Conservation (phyloP, 2,888 invertebrate genomes). For the Hypolimnas misippus region DNA sequence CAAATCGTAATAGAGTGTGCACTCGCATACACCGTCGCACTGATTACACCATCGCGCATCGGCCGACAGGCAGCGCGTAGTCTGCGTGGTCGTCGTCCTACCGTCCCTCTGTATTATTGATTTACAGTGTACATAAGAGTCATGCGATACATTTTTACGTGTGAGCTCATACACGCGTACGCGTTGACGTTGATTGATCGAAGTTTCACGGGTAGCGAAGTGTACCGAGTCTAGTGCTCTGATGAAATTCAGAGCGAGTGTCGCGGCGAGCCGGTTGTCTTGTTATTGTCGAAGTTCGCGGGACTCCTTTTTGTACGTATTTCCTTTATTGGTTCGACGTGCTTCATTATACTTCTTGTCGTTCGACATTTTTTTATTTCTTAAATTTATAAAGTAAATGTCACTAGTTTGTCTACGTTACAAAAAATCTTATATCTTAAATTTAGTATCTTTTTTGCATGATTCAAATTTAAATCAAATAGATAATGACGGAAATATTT, state of each 20-base stretch:
- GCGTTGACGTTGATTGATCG: slow-evolving; percentile 28
- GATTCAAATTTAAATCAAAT: too few relatives aligned
- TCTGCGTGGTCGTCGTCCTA: too few relatives aligned
- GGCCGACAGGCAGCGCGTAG: too few relatives aligned
- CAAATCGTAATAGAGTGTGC: too few relatives aligned
- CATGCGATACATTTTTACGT: slow-evolving; percentile 21
- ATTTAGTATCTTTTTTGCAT: neutral
- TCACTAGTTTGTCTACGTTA: too few relatives aligned
- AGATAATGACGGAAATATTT: too few relatives aligned
- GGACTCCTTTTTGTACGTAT: neutral
- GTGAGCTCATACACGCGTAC: slow-evolving; percentile 17
- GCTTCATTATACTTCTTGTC: neutral
- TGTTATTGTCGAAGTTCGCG: neutral
- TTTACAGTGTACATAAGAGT: slow-evolving; percentile 6
- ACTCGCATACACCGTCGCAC: too few relatives aligned
- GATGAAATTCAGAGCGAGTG: too few relatives aligned
- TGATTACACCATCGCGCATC: too few relatives aligned
- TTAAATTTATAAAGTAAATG: too few relatives aligned
- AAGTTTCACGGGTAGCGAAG: slow-evolving; percentile 16
- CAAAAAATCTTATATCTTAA: too few relatives aligned
- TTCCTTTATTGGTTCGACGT: neutral
- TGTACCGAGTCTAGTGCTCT: slow-evolving; percentile 1
- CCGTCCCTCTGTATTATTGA: too few relatives aligned
- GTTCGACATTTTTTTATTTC: neutral
- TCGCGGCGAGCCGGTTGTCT: slow-evolving; percentile 11